Base-by-base conservation (phyloP, 2,888 invertebrate genomes). In the Cephalotes varians region DNA sequence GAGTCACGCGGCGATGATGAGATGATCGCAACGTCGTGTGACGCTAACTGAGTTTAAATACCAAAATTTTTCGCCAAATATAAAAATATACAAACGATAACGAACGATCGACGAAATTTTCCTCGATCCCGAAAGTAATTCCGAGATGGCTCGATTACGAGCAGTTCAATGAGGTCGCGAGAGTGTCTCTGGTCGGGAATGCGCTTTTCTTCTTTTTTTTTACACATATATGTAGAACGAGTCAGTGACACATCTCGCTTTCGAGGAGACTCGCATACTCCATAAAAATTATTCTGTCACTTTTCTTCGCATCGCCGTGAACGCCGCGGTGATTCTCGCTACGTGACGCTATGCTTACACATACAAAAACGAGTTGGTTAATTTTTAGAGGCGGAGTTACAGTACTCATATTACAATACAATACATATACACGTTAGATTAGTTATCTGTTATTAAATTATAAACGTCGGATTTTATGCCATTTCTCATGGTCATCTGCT, bases 361-460 rank as follows among this genome's bases (percentile, higher is more conserved):
- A 91, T 90, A 92, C 91, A 93, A 92, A 34, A 92, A 90, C 89
- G 89, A 88, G 86, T 87, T 85, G 84, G 86, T 87, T 91, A 90
- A 87, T 85, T 88, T 83, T 90, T 83, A 87, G 82, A 86, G 85
- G 86, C 88, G 91, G 90, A 87, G 88, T 93, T 93, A 93, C 91
- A 93, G 92, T 92, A 93, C 91, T 67, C 92, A 89, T 91, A 88
- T 92, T 92, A 93, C 93, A 91, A 91, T 93, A 93, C 92, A 91
- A 91, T 93, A 93, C 92, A 92, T 91, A 79, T 92, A 92, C 90
- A 92, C 91, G 88, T 93, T 93, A 93, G 88, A 84, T 92, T 93
- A 92, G 90, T 92, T 90, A 90, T 91, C 90, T 91, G 91, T 92
- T 93, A 92, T 92, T 93, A 91, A 92, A 93, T 93, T 90, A 92